Base-by-base conservation (phyloP, 2,888 invertebrate genomes). In the Polyommatus iphigenia region DNA sequence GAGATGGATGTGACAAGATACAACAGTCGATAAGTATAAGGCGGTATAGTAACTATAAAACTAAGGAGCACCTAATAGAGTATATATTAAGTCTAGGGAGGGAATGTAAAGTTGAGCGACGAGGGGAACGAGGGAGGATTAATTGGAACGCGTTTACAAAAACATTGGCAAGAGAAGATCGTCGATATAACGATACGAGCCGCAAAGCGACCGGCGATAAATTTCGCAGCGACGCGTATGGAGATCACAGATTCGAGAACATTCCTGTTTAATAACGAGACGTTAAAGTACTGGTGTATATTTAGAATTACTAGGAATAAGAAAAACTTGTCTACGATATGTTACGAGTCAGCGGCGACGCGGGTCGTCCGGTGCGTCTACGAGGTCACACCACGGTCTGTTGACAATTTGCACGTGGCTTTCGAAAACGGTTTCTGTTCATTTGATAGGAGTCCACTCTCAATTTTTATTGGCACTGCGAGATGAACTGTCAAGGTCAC, bases 401-500 rank as follows among this genome's bases (percentile, higher is more conserved):
- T 77, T 73, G 78, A 79, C 78, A 78, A 24, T 71, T 46, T 6
- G 73, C 76, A 54, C 73, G 75, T 71, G 73, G 77, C 78, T 67
- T 73, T 36, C 20, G 10, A 78, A 80, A 80, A 59, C 79, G 46
- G 72, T 72, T 73, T 78, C 76, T 79, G 80, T 62, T 36, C 71
- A 20, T 50, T 50, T 41, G 29, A 62, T 79, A 80, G 75, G 81
- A 79, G 77, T 81, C n/a, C 79, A 82, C 81, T 83, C 78, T 83
- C 80, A 81, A 79, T 83, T 81, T 82, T 78, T 76, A 62, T 79
- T 82, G 80, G 82, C 81, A 81, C 81, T 54, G 75, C 75, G 18
- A 54, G 50, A 78, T 57, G 71, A 80, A 80, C 79, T 79, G 78
- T 78, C 83, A 83, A 81, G 82, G 81, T 80, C 82, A 81, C 81